Base-by-base conservation (phyloP, 2,888 invertebrate genomes). In the Acutogordius australiensis region DNA sequence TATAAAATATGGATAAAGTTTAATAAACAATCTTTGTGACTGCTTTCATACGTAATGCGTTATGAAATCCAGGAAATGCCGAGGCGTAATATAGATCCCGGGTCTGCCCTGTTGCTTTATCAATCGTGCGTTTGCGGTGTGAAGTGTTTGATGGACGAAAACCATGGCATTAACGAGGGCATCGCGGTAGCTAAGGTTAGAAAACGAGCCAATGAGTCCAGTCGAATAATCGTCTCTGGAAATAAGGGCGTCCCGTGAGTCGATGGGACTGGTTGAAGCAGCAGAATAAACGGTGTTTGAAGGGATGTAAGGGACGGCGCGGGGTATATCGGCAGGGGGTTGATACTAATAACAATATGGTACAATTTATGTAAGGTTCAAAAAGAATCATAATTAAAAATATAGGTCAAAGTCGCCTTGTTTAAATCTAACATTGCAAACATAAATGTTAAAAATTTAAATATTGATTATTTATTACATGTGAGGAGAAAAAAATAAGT, bases 81-180 rank as follows among this genome's bases (percentile, higher is more conserved):
- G 77, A 2, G 97, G 97, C 8, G 97, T 97, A 63, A 97, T 88
- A 63, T 85, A 83, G 23, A 51, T 51, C 8, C 51, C 23, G n/a
- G n/a, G n/a, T 26, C 51, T 51, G 18, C 51, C 51, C 45, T 91
- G 91, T 57, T 90, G 77, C 72, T 88, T 90, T 2, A 81, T 80
- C 60, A 94, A 76, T 60, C 87, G 76, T 0, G 81, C 78, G 71
- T 97, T 97, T 60, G 91, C 90, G 67, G 83, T 82, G 71, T 91
- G 88, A 63, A 99, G 76, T 0, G 94, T 90, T 74, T 87, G 87
- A 72, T 97, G 97, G 29, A 94, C 91, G 71, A 88, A 91, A 21
- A 97, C 94, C 70, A 86, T 88, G 0, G 90, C 86, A 74, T 97
- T 94, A 67, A 94, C 84, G n/a, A 99, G 88, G 23, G 90, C 91